Evolutionary conservation across 2,888 invertebrate species (phyloP), one percentile per base, ranked within the genome.

Genomic region (Teinopalpus imperialis): DNA sequence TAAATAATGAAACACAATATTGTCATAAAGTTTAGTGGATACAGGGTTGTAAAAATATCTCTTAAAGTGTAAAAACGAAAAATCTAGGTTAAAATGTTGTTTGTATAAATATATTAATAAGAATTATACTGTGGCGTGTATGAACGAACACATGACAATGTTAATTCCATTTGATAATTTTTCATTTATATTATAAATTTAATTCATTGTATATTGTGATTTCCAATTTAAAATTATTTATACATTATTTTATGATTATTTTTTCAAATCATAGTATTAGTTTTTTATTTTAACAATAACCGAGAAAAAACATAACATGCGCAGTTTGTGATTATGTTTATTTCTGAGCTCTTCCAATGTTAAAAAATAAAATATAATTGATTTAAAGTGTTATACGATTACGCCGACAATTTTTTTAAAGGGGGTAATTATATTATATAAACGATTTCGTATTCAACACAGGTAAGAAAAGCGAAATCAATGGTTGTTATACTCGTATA

Each of bases 31-130:
- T 81, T 82, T 87, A 86, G 87, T 86, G 88, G 82, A 82, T 80
- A 88, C 88, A 88, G 88, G 88, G 88, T 88, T 88, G 87, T 86
- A 83, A 81, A 75, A 85, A 86, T 88, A 87, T 88, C 81, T 87
- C 79, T 79, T 58, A 81, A 81, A 76, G 62, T 82, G 77, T 85
- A 80, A 79, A 75, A 74, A 57, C 56, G 71, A 73, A 70, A 75
- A 60, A 69, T 75, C 65, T 85, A 86, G 81, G 76, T 70, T 78
- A 69, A 78, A 68, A 78, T 75, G 77, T 83, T 85, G 82, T 87
- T 82, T 86, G 78, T 81, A 85, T 80, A 63, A 80, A 78, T 81
- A 76, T 85, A 81, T 79, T 74, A 70, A 75, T 85, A 82, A 78
- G 81, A 69, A 71, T 69, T 76, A 72, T 69, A 74, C 74, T 69